Evolutionary conservation across 2,113 vertebrate species (phyloP), one percentile per base, ranked within the genome.

Genomic region (Alethe castanea): DNA sequence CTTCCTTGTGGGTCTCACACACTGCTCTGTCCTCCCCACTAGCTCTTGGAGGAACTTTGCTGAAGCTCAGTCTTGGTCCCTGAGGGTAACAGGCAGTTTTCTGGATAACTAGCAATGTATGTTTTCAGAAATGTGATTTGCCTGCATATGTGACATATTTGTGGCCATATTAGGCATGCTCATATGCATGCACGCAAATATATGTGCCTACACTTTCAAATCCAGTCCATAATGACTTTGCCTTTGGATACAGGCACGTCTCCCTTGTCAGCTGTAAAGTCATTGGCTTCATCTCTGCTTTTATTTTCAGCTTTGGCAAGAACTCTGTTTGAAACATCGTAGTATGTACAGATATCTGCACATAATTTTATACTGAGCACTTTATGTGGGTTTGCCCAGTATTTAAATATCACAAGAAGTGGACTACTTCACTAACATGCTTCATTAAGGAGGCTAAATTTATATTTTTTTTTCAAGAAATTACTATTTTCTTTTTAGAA

Each of bases 121-220:
- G 84, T 59, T 91, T 87, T 79, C 42, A 88, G 70, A 92, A 82
- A 76, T 54, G 25, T 54, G 19, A 85, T 94, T 94, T 95, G 35
- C 54, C 33, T 76, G 71, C 90, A 73, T 87, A 56, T 61, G 66
- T 80, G 60, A 85, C 87, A 93, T 95, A 90, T 77, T 95, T 95
- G 90, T 95, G 93, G 85, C 50, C 71, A 5, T 88, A 85, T 73
- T 88, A 90, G 36, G 50, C 90, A 88, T 77, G 78, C 52, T 95
- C 2, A 52, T 60, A 61, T 73, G 40, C 61, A 65, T 77, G 50
- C 84, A 88, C 0, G 9, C 81, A 92, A 92, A 24, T 74, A 29
- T 23, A 42, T 38, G 33, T 66, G 81, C 35, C 42, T 96, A 20
- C 28, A 19, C 29, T 91, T 82, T 87, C 44, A 73, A 82, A 95